These are phyloP conservation scores for Ashinkailepas kermadecensis DNA, from an alignment of 2,888 invertebrate species.

Conservation along the genomic window DNA sequence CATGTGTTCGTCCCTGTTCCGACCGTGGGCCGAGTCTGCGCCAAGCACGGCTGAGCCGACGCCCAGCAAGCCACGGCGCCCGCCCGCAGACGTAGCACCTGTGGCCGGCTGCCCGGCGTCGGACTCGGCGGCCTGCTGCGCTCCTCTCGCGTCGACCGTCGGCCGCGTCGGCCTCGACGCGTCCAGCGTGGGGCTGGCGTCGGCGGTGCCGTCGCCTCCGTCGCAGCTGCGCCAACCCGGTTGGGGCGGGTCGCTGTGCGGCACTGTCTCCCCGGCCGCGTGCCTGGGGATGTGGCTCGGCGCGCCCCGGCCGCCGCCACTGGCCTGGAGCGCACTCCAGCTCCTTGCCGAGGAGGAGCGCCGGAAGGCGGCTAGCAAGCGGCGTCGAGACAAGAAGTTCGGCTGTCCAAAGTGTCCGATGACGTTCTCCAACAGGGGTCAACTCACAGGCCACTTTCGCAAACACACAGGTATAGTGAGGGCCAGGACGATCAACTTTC, in stretches of 20 bases:
- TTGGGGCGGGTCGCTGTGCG: background rate
- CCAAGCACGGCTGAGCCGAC: background rate
- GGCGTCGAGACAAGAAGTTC: slow-evolving; percentile 43
- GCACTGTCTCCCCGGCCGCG: background rate
- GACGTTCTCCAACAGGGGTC: slow-evolving; percentile 89
- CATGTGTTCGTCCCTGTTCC: slow-evolving; percentile 6
- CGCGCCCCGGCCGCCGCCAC: background rate
- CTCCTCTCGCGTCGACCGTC: too few relatives aligned
- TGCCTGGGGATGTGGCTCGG: background rate
- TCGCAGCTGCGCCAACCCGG: background rate
- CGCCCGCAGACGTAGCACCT: too few relatives aligned
- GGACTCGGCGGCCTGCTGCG: too few relatives aligned
- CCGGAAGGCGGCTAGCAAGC: slow-evolving; percentile 27
- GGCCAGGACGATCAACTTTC: too few relatives aligned
- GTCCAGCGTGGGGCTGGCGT: background rate
- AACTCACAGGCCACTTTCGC: slow-evolving; percentile 80
- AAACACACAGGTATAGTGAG: slow-evolving; percentile 65
- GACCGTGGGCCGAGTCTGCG: background rate
- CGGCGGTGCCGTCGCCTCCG: background rate
- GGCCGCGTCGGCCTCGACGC: too few relatives aligned
- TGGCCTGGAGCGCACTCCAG: slow-evolving; percentile 22
- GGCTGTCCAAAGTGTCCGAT: slow-evolving; percentile 68
- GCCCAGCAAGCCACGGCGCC: too few relatives aligned
- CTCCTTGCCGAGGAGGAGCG: slow-evolving; percentile 32
- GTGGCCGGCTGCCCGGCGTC: too few relatives aligned